Evolutionary conservation across 2,888 invertebrate genomes (phyloP), one percentile per base, ranked within the genome.

Genomic region (Oligia strigilis): DNA sequence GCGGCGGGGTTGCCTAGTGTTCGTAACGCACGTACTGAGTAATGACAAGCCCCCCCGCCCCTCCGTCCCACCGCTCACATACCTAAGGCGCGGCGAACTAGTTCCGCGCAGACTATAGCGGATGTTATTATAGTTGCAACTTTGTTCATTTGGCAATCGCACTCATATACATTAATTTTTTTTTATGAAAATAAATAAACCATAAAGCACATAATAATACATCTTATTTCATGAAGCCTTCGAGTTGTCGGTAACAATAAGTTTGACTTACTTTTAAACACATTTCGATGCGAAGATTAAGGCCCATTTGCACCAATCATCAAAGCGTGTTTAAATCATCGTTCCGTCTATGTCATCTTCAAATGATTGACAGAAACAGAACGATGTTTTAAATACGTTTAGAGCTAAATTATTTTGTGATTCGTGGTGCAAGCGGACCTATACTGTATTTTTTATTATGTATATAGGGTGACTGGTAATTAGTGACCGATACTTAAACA

Each of bases 191-290:
- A 55, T 79, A 58, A 65, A 40, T 58, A 70, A 19, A 36, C n/a
- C 6, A 70, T 46, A 72, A 43, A 72, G 40, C 73, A 73, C 29
- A 1, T 17, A 65, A 23, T 80, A 79, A 72, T 72, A 79, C 79
- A 72, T 62, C 13, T 65, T 49, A 58, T 46, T 58, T 58, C 29
- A 66, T 72, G 58, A 64, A 55, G 40, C 58, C 55, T 49, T 71
- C 19, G 19, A 49, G 17, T 52, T 69, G 6, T 64, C 17, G 78
- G 62, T 70, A 78, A 78, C 52, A n/a, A 69, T 17, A 36, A 70
- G 17, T 36, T n/a, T n/a, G 13, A 67, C 58, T 69, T 52, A 49
- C 8, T 52, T 67, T 29, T 64, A 55, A 55, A 74, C 0, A 29
- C 8, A 29, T 69, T 43, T 43, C 14, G 13, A 17, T 64, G 17